A percentile compares a stretch with the other conserved stretches of the same genome.
Evolutionary conservation across 2,113 vertebrate genomes (phyloP).

Genomic region (Stercorarius parasiticus): DNA sequence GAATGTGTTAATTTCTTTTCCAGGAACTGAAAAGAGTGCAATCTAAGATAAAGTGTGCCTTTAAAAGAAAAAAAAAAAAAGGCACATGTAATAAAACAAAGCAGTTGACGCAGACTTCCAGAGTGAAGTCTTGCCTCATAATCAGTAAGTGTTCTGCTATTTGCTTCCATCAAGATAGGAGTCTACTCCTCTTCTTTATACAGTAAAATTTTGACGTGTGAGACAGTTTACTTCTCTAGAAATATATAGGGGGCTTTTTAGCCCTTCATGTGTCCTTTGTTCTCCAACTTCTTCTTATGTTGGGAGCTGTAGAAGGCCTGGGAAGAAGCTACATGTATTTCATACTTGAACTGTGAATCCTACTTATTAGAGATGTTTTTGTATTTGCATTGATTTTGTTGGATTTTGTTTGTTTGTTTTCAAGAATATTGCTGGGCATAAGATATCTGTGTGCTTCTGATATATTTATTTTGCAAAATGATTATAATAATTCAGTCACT

Average conservation of each 20-base stretch:
- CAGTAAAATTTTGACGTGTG: not conserved
- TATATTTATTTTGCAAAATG: not conserved
- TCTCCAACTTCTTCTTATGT: not conserved
- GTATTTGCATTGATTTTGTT: not conserved
- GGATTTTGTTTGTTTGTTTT: not conserved
- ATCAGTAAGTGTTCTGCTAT: not conserved
- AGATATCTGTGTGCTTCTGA: not conserved
- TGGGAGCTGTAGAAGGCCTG: not conserved
- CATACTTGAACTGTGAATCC: not conserved
- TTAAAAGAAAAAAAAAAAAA: not conserved
- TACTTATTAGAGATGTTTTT: not conserved
- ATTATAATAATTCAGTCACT: not conserved
- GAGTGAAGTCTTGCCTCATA: not conserved
- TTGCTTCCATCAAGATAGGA: not conserved
- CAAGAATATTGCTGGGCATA: not conserved
- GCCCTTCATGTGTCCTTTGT: not conserved
- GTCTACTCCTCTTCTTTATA: not conserved
- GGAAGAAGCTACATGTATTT: not conserved
- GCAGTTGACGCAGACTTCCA: not conserved
- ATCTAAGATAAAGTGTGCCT: not conserved
- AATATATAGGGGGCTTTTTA: fast-evolving
- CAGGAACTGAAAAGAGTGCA: not conserved
- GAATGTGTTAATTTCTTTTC: not conserved
- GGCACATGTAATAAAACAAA: not conserved
- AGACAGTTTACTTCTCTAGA: not conserved